These are phyloP conservation scores for Gavialis gangeticus DNA, from an alignment of 2,113 vertebrate species.

Conservation along the genomic window DNA sequence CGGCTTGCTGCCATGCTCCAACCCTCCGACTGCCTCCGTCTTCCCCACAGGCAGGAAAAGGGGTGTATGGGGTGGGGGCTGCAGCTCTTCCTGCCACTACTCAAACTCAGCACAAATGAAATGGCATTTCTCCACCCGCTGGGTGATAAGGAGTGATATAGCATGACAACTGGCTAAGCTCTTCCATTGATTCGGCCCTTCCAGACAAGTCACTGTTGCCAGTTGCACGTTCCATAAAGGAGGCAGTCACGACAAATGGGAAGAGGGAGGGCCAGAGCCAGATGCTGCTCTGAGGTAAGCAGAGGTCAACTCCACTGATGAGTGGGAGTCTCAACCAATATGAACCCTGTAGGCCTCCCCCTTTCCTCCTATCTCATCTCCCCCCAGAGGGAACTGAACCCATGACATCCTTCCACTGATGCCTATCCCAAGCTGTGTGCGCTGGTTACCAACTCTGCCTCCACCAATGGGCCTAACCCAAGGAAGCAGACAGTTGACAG, in stretches of 20 bases:
- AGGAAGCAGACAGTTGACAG: not conserved
- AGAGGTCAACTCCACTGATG: not conserved
- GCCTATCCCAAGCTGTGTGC: not conserved
- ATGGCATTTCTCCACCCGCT: not conserved
- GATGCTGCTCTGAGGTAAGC: not conserved
- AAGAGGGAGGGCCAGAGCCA: not conserved
- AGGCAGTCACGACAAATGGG: not conserved
- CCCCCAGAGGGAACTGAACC: not conserved
- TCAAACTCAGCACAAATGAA: not conserved
- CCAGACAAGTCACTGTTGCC: constrained; percentile 8
- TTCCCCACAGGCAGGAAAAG: not conserved
- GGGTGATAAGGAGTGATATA: constrained; percentile 17
- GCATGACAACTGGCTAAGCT: constrained; percentile 35
- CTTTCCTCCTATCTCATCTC: too few species aligned
- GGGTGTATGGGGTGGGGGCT: not conserved
- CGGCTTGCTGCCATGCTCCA: not conserved
- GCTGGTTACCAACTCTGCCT: not conserved
- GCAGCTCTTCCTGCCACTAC: not conserved
- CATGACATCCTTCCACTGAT: not conserved
- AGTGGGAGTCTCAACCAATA: too few species aligned
- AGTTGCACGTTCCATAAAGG: too few species aligned
- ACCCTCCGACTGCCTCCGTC: not conserved
- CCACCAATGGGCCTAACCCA: not conserved
- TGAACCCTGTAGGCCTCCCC: too few species aligned
- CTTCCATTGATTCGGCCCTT: not conserved